Evolutionary conservation across 2,113 vertebrate genomes (phyloP).

Genomic region (Murina feae): DNA sequence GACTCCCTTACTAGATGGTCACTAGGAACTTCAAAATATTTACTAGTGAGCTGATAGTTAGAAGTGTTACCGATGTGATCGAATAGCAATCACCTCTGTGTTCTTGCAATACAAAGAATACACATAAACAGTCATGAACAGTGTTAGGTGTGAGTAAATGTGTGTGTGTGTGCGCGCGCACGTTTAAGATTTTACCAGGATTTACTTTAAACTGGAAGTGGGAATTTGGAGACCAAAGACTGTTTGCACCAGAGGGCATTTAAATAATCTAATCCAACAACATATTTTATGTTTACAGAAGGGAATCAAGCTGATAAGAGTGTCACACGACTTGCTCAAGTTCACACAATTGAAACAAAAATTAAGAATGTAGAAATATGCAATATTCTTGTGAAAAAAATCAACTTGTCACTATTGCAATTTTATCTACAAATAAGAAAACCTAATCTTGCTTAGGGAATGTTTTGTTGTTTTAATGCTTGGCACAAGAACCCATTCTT

Average conservation of each 20-base stretch:
- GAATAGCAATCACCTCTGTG: neutral
- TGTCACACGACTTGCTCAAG: neutral
- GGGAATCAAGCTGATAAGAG: neutral
- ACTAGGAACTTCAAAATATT: neutral
- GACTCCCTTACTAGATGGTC: neutral
- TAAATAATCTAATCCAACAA: neutral
- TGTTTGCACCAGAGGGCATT: neutral
- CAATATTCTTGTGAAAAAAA: neutral
- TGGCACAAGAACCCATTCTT: neutral
- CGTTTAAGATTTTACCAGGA: neutral
- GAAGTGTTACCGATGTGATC: neutral
- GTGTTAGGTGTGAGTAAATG: neutral
- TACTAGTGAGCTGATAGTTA: neutral
- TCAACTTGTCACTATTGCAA: neutral
- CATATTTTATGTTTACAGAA: neutral
- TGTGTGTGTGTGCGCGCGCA: neutral
- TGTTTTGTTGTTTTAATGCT: neutral
- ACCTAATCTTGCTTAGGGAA: neutral
- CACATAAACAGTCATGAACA: neutral
- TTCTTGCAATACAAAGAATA: neutral
- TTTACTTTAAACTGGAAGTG: neutral
- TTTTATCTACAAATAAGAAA: neutral
- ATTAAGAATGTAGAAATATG: neutral
- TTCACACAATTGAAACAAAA: neutral
- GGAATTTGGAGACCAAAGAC: neutral